phyloP scores from a whole-genome alignment of 2,113 vertebrate genomes.

The Lycaon pictus region DNA sequence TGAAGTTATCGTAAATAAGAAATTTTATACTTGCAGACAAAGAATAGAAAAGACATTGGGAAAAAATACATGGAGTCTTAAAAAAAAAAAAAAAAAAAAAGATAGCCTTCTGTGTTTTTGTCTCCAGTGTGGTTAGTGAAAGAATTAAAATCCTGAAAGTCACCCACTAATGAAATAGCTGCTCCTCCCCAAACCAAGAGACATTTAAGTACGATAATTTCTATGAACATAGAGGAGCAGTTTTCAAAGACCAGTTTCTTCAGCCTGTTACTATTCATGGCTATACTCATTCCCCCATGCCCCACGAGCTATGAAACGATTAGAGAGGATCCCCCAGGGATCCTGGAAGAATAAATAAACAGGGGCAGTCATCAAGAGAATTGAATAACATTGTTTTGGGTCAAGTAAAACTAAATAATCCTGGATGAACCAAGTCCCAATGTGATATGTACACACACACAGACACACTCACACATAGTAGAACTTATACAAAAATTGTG shows the following conservation, averaged over 20 bases:
- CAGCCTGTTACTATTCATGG: neutral
- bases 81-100: neutral
- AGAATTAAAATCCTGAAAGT: neutral
- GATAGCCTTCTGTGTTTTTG: neutral
- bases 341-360: neutral
- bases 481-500: neutral
- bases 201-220: neutral
- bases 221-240: neutral
- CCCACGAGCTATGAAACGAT: neutral
- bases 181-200: neutral
- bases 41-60: neutral
- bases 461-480: neutral
- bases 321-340: neutral
- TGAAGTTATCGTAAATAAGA: neutral
- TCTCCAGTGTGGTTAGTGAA: neutral
- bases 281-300: neutral
- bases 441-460: neutral
- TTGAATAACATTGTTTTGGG: neutral
- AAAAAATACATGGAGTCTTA: neutral
- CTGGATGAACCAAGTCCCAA: neutral
- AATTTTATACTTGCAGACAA: neutral
- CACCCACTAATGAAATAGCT: neutral
- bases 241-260: neutral
- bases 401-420: neutral
- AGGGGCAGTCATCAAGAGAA: neutral